Percentiles rank a stretch among this genome's conserved stretches.
phyloP scores from a whole-genome alignment of 1,140 invertebrate genomes.

The Tenebrio molitor region DNA sequence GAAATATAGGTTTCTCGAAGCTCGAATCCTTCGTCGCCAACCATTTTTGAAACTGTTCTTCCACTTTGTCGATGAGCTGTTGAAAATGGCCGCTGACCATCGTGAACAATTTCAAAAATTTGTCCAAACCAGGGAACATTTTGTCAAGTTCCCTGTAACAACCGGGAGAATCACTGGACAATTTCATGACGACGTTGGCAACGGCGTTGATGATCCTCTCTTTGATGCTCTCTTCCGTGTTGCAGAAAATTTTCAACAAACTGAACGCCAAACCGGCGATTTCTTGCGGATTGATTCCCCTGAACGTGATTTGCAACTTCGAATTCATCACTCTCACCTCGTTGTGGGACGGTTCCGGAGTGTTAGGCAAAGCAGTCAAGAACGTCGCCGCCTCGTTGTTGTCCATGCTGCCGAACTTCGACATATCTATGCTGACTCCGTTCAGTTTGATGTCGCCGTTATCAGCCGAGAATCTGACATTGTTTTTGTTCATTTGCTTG shows the following conservation, averaged over 20 bases:
- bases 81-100: constrained; percentile 49
- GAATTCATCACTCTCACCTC: neutral
- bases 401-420: constrained; percentile 54
- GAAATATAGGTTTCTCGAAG: constrained; percentile 44
- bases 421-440: constrained; percentile 57
- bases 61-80: constrained; percentile 33
- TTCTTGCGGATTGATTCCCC: neutral
- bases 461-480: constrained; percentile 57
- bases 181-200: neutral
- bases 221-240: constrained; percentile 30
- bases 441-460: constrained; percentile 58
- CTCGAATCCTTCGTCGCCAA: constrained; percentile 23
- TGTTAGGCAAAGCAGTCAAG: constrained; percentile 49
- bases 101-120: constrained; percentile 34
- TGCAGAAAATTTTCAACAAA: constrained; percentile 4
- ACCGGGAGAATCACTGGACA: neutral
- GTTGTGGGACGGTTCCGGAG: neutral
- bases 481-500: constrained; percentile 58
- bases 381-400: constrained; percentile 44
- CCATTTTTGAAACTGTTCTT: constrained; percentile 47
- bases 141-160: constrained; percentile 19
- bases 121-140: constrained; percentile 40
- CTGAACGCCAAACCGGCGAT: constrained; percentile 7
- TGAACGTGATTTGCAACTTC: neutral
- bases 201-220: constrained; percentile 16